Percentiles rank a stretch among this genome's conserved stretches.
Conservation (phyloP, 2,113 vertebrate species). For the Austrofundulus limnaeus region DNA sequence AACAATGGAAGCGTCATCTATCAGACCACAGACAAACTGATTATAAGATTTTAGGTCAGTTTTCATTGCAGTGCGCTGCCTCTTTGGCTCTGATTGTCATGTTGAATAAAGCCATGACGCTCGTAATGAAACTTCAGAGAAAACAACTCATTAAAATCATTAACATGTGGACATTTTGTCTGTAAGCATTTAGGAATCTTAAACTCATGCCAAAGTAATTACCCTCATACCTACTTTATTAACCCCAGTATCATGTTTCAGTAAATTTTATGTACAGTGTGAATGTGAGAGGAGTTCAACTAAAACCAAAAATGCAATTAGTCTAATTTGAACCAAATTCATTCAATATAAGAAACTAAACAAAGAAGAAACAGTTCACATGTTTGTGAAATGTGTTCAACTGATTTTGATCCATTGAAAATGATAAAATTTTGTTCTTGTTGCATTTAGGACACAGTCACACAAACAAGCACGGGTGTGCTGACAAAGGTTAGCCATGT, state of each 20-base stretch:
- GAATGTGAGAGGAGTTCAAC: neutral
- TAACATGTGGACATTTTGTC: neutral
- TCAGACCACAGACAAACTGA: neutral
- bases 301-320: neutral
- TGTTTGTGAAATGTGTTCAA: too few relatives aligned
- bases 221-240: neutral
- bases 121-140: constrained; percentile 2
- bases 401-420: too few relatives aligned
- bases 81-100: neutral
- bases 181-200: constrained; percentile 6
- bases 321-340: too few relatives aligned
- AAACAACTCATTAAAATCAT: neutral
- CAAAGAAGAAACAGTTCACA: too few relatives aligned
- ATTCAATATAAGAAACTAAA: too few relatives aligned
- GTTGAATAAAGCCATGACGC: constrained; percentile 12
- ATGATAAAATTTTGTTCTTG: too few relatives aligned
- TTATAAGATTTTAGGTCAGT: constrained; percentile 4
- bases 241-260: neutral
- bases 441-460: too few relatives aligned
- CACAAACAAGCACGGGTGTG: too few relatives aligned
- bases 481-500: too few relatives aligned
- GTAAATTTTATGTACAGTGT: neutral
- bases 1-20: neutral
- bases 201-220: constrained; percentile 9
- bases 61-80: neutral